phyloP scores from a whole-genome alignment of 2,888 invertebrate genomes.

The Branchipolynoe longqiensis region DNA sequence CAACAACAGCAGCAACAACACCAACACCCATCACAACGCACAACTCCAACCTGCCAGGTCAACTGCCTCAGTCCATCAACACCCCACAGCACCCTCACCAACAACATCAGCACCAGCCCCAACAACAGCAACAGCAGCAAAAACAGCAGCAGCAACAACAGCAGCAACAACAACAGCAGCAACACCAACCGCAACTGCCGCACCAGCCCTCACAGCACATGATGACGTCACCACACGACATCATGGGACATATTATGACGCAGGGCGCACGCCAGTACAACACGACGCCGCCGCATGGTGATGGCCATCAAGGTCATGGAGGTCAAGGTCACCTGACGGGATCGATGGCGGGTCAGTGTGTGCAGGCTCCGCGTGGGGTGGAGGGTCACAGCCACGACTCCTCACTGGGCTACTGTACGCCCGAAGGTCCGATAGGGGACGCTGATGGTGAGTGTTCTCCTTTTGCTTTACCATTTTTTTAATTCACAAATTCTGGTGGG shows the following conservation, averaged over 20 bases:
- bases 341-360: slow-evolving; percentile 2
- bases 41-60: slow-evolving; percentile 8
- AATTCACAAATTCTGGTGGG: background rate
- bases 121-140: too few species aligned
- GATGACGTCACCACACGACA: too few species aligned
- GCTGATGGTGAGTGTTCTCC: background rate
- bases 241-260: too few species aligned
- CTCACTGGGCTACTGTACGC: background rate
- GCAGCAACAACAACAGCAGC: too few species aligned
- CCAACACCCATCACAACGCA: background rate
- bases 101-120: too few species aligned
- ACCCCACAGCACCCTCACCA: too few species aligned
- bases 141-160: too few species aligned
- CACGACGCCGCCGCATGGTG: background rate
- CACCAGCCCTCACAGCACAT: too few species aligned
- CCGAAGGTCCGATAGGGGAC: background rate
- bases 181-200: too few species aligned
- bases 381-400: background rate
- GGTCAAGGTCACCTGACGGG: slow-evolving; percentile 42
- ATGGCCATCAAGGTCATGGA: background rate
- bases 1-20: background rate
- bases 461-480: background rate
- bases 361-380: background rate
- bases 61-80: too few species aligned
- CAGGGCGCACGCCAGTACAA: too few species aligned